phyloP scores from a whole-genome alignment of 2,113 vertebrate genomes.

The Actenoides lindsayi region DNA sequence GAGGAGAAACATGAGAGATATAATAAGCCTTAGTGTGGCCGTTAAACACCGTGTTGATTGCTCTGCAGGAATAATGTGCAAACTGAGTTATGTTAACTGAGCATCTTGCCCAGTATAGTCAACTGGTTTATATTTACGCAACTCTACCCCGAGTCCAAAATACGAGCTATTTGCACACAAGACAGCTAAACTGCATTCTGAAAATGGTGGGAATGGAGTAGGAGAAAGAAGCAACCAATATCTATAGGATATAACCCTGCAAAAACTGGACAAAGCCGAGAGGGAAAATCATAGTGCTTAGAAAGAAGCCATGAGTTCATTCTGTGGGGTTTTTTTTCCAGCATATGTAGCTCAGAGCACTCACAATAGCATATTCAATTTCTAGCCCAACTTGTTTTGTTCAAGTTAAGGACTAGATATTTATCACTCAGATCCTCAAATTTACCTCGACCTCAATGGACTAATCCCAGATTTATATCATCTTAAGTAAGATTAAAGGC shows the following conservation, averaged over 20 bases:
- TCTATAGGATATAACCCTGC: background rate
- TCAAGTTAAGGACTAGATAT: background rate
- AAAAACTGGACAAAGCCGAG: background rate
- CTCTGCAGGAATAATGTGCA: background rate
- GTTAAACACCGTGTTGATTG: background rate
- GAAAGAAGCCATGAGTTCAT: background rate
- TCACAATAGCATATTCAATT: background rate
- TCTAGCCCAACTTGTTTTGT: background rate
- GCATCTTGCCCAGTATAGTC: background rate
- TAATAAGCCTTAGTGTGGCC: background rate
- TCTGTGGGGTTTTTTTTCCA: background rate
- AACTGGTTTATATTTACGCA: background rate
- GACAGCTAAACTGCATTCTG: background rate
- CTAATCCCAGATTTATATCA: background rate
- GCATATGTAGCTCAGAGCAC: background rate
- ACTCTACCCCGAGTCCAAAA: background rate
- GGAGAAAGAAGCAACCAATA: background rate
- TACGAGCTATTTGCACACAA: background rate
- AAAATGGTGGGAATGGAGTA: background rate
- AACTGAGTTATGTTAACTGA: background rate
- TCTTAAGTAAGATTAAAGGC: background rate
- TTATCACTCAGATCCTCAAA: background rate
- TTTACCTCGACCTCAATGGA: background rate
- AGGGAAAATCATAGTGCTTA: background rate
- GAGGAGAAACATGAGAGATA: background rate